Evolutionary conservation across 1,140 invertebrate genomes (phyloP).

Genomic region (Drosophila micromelanica): DNA sequence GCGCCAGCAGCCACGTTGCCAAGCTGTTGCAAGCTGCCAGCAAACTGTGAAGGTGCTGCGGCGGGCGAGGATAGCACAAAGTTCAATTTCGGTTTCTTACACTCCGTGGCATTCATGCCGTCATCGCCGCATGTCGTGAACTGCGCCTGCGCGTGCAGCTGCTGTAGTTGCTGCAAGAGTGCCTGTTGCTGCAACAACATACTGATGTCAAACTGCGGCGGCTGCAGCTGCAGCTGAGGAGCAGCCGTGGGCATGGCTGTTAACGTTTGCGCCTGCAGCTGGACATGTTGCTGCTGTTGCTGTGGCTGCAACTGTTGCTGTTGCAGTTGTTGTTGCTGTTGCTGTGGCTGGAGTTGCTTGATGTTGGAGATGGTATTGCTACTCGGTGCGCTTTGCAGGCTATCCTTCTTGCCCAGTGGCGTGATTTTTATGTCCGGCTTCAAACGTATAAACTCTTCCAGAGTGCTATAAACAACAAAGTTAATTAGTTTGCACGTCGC

Average conservation of each 20-base stretch:
- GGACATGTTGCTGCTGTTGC: constrained; percentile 30
- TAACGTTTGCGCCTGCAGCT: constrained; percentile 44
- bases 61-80: constrained; percentile 72
- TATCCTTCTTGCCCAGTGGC: constrained; percentile 72
- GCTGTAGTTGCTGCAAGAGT: constrained; percentile 65
- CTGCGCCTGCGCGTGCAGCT: constrained; percentile 60
- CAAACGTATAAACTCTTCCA: constrained; percentile 85
- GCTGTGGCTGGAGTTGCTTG: constrained; percentile 33
- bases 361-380: constrained; percentile 8
- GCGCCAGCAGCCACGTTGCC: constrained; percentile 17
- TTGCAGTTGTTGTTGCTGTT: constrained; percentile 3
- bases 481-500: background rate
- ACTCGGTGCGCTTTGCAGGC: background rate
- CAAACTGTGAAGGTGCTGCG: constrained; percentile 37
- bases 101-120: constrained; percentile 40
- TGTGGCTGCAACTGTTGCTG: constrained; percentile 22
- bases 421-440: constrained; percentile 85
- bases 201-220: constrained; percentile 64
- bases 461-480: constrained; percentile 45
- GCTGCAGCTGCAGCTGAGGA: constrained; percentile 57
- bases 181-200: constrained; percentile 57
- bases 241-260: constrained; percentile 9
- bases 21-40: constrained; percentile 34
- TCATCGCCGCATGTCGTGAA: constrained; percentile 39
- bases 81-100: constrained; percentile 85